These are phyloP conservation scores for Cirrhinus molitorella DNA, from an alignment of 2,797 vertebrate genomes.

Conservation along the genomic window DNA sequence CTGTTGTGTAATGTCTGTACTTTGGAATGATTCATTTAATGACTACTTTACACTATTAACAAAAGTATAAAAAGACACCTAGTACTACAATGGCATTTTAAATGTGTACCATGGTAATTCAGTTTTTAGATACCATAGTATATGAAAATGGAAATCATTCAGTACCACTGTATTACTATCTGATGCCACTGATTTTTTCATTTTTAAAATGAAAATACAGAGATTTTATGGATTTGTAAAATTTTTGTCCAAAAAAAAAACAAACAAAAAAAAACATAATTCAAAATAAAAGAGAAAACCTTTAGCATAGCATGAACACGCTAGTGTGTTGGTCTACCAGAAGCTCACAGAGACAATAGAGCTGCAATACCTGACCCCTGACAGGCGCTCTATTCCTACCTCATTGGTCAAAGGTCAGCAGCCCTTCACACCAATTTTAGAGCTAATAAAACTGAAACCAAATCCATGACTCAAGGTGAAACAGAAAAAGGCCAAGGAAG, in stretches of 20 bases:
- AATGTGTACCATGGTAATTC: neutral
- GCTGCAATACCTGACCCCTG: constrained; percentile 68
- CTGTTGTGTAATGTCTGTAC: no score
- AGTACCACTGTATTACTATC: neutral
- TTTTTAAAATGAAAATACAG: neutral
- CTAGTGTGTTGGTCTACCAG: constrained; percentile 9
- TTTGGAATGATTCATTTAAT: neutral
- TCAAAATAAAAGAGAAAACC: constrained; percentile 22
- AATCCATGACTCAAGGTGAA: constrained; percentile 80
- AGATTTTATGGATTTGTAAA: neutral
- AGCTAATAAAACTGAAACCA: constrained; percentile 81
- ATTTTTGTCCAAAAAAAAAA: neutral
- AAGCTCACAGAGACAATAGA: constrained; percentile 61
- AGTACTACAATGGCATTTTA: neutral
- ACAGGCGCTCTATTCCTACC: constrained; percentile 78
- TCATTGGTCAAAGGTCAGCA: constrained; percentile 75
- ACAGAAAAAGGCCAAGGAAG: constrained; percentile 8
- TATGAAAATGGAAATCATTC: no score
- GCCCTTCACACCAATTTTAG: constrained; percentile 74
- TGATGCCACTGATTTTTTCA: no score
- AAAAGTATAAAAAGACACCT: neutral
- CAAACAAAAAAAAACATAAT: neutral
- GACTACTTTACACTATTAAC: neutral
- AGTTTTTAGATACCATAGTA: no score
- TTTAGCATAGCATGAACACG: constrained; percentile 27